A percentile compares a stretch with the other conserved stretches of the same genome.
Evolutionary conservation across 2,888 invertebrate genomes (phyloP).

Genomic region (Pheosia tremula): DNA sequence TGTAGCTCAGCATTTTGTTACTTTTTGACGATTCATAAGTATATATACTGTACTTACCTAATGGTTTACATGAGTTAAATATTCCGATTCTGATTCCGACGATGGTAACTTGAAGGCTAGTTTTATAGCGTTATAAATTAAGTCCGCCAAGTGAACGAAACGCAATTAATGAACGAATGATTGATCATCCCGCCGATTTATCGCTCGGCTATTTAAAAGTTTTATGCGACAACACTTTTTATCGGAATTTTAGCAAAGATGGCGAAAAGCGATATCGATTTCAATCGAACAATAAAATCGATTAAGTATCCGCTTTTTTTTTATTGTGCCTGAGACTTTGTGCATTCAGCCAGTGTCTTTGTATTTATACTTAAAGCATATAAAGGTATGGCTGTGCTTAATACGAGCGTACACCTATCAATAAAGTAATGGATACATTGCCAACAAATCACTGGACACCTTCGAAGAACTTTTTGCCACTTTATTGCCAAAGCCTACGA

Average conservation of each 20-base stretch:
- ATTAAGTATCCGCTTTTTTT: background rate
- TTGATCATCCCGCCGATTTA: slow-evolving; percentile 4
- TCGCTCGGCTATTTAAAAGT: background rate
- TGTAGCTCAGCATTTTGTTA: too few relatives aligned
- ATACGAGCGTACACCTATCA: too few relatives aligned
- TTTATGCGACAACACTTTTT: slow-evolving; percentile 2
- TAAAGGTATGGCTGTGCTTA: too few relatives aligned
- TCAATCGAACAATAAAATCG: background rate
- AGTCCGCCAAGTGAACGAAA: background rate
- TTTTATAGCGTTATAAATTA: slow-evolving; percentile 7
- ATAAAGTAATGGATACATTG: too few relatives aligned
- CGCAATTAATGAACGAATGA: slow-evolving; percentile 8
- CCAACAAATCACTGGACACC: too few relatives aligned
- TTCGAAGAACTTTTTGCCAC: too few relatives aligned
- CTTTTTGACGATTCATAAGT: too few relatives aligned
- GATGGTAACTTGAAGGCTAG: background rate
- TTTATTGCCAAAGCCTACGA: too few relatives aligned
- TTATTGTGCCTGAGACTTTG: background rate
- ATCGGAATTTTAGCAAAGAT: background rate
- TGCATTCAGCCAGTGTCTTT: background rate
- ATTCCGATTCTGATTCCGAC: too few relatives aligned
- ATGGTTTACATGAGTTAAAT: too few relatives aligned
- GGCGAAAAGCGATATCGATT: background rate
- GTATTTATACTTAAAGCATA: too few relatives aligned
- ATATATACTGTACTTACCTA: too few relatives aligned